Percentiles rank a stretch among this genome's conserved stretches.
Conservation (phyloP, 2,797 vertebrate genomes). For the Ptychadena robeensis region DNA sequence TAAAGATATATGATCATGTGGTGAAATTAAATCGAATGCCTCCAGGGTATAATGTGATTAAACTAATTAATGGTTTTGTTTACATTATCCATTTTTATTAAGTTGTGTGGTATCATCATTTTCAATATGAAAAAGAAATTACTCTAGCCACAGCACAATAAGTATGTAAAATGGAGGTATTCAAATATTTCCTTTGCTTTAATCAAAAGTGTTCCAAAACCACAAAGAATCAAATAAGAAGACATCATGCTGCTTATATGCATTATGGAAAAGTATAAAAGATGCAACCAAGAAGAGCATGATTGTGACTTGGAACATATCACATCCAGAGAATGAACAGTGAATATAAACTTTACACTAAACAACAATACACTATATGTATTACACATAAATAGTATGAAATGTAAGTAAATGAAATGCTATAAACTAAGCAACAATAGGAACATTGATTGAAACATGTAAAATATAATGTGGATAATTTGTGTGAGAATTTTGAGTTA, state of each 20-base stretch:
- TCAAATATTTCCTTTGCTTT: conserved; percentile 50
- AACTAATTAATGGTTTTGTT: conserved; percentile 56
- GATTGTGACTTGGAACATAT: conserved; percentile 20
- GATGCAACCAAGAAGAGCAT: neutral
- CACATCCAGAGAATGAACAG: neutral
- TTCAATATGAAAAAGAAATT: conserved; percentile 49
- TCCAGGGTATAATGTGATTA: conserved; percentile 51
- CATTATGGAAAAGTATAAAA: conserved; percentile 31
- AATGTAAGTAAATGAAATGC: neutral
- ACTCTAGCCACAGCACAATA: conserved; percentile 32
- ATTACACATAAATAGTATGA: neutral
- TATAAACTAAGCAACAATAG: no score
- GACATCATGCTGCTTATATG: conserved; percentile 23
- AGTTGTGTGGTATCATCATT: conserved; percentile 47
- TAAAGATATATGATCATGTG: conserved; percentile 50
- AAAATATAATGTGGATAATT: no score
- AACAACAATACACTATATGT: neutral
- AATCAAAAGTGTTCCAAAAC: conserved; percentile 55
- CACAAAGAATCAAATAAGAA: conserved; percentile 41
- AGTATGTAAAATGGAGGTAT: conserved; percentile 31
- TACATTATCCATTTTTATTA: conserved; percentile 56
- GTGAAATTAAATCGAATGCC: conserved; percentile 38
- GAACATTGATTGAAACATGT: no score
- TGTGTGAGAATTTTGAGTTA: neutral
- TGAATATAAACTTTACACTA: no score